These are phyloP conservation scores for Murina feae DNA, from an alignment of 2,113 vertebrate species.

Conservation along the genomic window DNA sequence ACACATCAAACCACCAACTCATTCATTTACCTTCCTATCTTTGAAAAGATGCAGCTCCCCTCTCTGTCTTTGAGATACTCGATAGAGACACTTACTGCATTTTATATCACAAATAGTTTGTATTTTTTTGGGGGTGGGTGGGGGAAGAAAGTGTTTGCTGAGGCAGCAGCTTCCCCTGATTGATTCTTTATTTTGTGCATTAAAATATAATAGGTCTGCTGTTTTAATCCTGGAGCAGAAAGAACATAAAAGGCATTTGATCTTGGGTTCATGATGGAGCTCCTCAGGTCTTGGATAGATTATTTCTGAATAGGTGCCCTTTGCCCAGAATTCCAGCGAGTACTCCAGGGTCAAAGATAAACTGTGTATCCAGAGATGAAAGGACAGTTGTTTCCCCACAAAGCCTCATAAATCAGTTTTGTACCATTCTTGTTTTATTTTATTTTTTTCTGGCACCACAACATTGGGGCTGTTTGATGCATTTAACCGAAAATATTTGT, in stretches of 20 bases:
- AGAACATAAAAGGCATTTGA: conserved; percentile 58
- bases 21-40: background rate
- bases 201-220: conserved; percentile 54
- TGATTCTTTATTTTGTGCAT: conserved; percentile 60
- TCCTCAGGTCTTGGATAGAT: conserved; percentile 52
- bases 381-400: conserved; percentile 44
- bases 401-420: conserved; percentile 50
- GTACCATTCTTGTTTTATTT: conserved; percentile 42
- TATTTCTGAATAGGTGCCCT: conserved; percentile 58
- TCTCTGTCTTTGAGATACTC: background rate
- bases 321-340: conserved; percentile 50
- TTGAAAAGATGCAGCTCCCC: background rate
- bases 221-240: conserved; percentile 49
- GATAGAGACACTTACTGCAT: background rate
- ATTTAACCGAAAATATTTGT: conserved; percentile 50
- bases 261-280: conserved; percentile 33
- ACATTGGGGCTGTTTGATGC: conserved; percentile 36
- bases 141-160: conserved; percentile 51
- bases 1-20: background rate
- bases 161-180: conserved; percentile 48
- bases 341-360: conserved; percentile 56
- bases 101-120: conserved; percentile 39
- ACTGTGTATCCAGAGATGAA: conserved; percentile 66
- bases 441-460: background rate
- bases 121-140: background rate